Evolutionary conservation across 2,888 invertebrate genomes (phyloP).

Genomic region (Sesamia inferens): DNA sequence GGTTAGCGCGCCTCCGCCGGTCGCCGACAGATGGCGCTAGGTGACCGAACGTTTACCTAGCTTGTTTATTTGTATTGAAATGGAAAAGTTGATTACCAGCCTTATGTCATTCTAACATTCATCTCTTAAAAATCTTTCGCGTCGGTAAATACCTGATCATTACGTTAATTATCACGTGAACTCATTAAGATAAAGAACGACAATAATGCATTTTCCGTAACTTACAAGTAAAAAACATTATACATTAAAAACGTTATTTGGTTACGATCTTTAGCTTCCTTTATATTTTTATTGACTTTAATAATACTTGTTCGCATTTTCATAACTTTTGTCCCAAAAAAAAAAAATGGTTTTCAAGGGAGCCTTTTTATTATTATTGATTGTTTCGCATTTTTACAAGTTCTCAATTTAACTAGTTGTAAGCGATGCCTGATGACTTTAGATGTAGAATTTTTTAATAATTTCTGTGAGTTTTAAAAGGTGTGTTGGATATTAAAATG

Average conservation of each 20-base stretch:
- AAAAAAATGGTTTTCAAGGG: background rate
- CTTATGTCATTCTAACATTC: conserved; percentile 35
- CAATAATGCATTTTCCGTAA: background rate
- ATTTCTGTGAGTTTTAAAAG: background rate
- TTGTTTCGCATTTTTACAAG: background rate
- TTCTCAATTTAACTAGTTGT: background rate
- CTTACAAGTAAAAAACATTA: no score
- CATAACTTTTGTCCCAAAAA: background rate
- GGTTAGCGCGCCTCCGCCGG: conserved; percentile 72
- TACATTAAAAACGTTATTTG: no score
- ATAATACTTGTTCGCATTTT: background rate
- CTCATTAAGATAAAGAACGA: background rate
- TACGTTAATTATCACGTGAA: background rate
- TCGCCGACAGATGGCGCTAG: conserved; percentile 83
- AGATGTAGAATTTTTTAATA: background rate
- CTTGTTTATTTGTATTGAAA: conserved; percentile 57
- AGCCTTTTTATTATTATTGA: background rate
- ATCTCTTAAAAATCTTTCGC: background rate
- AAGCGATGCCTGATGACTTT: background rate
- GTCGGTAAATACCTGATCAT: background rate
- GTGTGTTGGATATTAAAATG: no score
- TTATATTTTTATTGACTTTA: background rate
- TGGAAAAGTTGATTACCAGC: conserved; percentile 42
- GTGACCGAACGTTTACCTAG: conserved; percentile 50
- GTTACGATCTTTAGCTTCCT: no score